Evolutionary conservation across 2,113 vertebrate species (phyloP).

Genomic region (Eptesicus fuscus): DNA sequence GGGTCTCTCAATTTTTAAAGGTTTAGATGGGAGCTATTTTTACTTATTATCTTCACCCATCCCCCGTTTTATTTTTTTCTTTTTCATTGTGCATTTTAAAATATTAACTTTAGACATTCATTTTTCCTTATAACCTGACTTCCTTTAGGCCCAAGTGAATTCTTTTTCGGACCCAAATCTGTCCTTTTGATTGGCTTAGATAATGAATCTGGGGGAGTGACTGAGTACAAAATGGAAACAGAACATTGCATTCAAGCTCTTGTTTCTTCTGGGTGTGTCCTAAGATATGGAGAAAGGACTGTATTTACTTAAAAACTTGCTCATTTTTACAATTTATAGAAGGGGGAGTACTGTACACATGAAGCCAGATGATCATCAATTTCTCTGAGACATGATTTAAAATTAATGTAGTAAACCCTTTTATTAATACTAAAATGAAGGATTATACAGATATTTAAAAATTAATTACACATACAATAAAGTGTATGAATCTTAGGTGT

Average conservation of each 20-base stretch:
- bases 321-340: not conserved
- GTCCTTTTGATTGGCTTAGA: not conserved
- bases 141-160: not conserved
- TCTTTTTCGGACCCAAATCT: not conserved
- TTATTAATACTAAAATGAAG: not conserved
- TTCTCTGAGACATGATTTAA: not conserved
- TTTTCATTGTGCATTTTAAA: conserved; percentile 12
- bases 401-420: not conserved
- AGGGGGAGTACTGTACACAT: not conserved
- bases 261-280: not conserved
- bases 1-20: not conserved
- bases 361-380: not conserved
- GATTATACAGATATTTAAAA: not conserved
- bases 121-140: not conserved
- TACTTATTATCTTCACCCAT: not conserved
- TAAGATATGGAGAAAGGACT: not conserved
- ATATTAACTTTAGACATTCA: not conserved
- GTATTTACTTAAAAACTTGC: not conserved
- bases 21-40: not conserved
- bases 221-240: not conserved
- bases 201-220: not conserved
- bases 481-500: not conserved
- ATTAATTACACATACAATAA: not conserved
- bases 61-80: not conserved
- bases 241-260: not conserved